Evolutionary conservation across 2,797 vertebrate species (phyloP).

Genomic region (Periophthalmus magnuspinnatus): DNA sequence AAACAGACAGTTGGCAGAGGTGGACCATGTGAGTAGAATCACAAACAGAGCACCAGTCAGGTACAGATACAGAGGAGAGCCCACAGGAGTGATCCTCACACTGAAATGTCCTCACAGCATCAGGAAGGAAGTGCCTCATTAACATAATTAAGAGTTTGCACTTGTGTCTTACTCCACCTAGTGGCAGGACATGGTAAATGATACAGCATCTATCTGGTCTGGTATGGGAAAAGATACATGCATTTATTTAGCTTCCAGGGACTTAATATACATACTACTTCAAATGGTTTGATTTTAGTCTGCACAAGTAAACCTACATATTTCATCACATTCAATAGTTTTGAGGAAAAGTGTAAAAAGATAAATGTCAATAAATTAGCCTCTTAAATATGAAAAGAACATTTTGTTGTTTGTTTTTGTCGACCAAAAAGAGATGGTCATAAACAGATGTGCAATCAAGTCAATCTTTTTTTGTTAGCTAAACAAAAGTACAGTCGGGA

Average conservation of each 20-base stretch:
- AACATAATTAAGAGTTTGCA: constrained; percentile 73
- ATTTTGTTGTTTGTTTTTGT: too few relatives aligned
- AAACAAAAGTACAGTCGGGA: constrained; percentile 47
- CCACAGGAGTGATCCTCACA: constrained; percentile 7
- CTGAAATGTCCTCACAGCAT: not conserved
- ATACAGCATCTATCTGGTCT: constrained; percentile 6
- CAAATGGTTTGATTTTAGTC: too few relatives aligned
- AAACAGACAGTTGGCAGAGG: constrained; percentile 69
- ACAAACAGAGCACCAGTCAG: constrained; percentile 41
- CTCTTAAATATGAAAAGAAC: not conserved
- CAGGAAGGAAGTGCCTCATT: constrained; percentile 41
- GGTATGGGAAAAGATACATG: too few relatives aligned
- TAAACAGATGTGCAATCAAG: constrained; percentile 26
- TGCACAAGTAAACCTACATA: too few relatives aligned
- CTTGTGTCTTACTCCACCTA: constrained; percentile 81
- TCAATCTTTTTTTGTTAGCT: constrained; percentile 43
- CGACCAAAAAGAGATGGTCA: constrained; percentile 24
- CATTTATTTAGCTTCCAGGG: too few relatives aligned
- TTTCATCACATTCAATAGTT: too few relatives aligned
- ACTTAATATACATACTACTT: too few relatives aligned
- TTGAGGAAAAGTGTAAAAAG: not conserved
- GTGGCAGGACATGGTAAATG: constrained; percentile 73
- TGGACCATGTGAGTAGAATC: constrained; percentile 28
- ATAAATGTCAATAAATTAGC: not conserved
- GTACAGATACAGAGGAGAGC: constrained; percentile 31